Evolutionary conservation across 2,797 vertebrate species (phyloP).

Genomic region (Lacerta viridis): DNA sequence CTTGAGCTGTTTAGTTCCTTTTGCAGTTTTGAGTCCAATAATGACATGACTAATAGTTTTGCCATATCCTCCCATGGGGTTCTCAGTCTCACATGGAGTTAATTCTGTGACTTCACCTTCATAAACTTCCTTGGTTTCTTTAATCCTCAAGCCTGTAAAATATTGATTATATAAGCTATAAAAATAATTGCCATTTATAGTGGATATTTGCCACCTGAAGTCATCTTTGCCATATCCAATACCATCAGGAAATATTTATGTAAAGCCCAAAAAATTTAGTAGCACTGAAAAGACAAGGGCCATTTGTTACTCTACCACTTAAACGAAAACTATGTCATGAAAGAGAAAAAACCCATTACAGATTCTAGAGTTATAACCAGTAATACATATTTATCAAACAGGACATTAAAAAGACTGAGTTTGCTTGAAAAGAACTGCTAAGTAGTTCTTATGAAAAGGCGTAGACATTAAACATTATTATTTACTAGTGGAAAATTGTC

Average conservation of each 20-base stretch:
- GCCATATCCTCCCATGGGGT: slow-evolving; percentile 98
- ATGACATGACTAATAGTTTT: slow-evolving; percentile 99
- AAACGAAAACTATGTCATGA: background rate
- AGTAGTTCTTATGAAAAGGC: background rate
- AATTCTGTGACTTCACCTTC: slow-evolving; percentile 99
- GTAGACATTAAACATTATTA: background rate
- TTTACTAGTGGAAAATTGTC: background rate
- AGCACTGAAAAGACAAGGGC: background rate
- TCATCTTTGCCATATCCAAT: background rate
- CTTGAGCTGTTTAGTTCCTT: slow-evolving; percentile 98
- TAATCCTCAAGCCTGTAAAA: slow-evolving; percentile 92
- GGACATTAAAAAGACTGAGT: background rate
- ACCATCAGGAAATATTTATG: background rate
- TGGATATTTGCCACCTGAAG: background rate
- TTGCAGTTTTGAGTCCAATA: slow-evolving; percentile 97
- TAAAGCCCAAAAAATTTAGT: background rate
- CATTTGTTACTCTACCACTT: background rate
- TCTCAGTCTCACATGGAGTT: slow-evolving; percentile 98
- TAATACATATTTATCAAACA: background rate
- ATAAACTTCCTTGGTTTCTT: slow-evolving; percentile 99
- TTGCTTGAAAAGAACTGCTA: background rate
- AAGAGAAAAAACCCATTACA: background rate
- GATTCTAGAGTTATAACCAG: background rate
- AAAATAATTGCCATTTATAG: background rate
- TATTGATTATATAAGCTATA: slow-evolving; percentile 39